Base-by-base conservation (phyloP, 2,888 invertebrate species). In the Diaphora mendica region DNA sequence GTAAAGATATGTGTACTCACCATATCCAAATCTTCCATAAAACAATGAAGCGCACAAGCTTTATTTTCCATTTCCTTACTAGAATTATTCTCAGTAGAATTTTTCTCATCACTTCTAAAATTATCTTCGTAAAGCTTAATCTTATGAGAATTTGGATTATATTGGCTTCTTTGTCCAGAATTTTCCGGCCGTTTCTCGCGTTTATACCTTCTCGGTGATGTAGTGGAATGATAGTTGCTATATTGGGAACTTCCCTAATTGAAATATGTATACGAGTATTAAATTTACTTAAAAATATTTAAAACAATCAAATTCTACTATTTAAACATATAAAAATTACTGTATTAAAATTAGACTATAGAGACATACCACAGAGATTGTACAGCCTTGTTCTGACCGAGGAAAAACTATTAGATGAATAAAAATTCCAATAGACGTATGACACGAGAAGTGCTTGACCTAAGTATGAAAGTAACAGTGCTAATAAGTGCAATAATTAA, bases 11-110 rank as follows among this genome's bases (percentile, higher is more conserved):
- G n/a, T 55, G n/a, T n/a, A 55, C 80, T 90, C 91, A 97, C 97
- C 97, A 97, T 96, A 85, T 97, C 96, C 78, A 97, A 89, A 88
- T 97, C 96, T 75, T 97, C 96, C 87, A 97, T 96, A 86, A 98
- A 97, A 86, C 98, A 98, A 78, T 97, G 97, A 35, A 97, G 89
- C 2, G 97, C 95, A 84, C 97, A 97, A 75, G 93, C 91, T 75
- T 92, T 94, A 9, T 86, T 89, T 8, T 90, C 87, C 17, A 77
- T 79, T 20, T 90, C 90, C 68, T 85, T 90, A 70, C 81, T 92
- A 7, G 88, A 86, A 75, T 89, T 91, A 26, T 88, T 92, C 11
- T 89, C 89, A 69, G 83, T 90, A 3, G 86, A 87, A 71, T 90
- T 92, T 69, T 82, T 92, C 3, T 90, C 89, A 0, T 91, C 90